Conservation (phyloP, 2,797 vertebrate genomes). For the Hozukius guyotensis region DNA sequence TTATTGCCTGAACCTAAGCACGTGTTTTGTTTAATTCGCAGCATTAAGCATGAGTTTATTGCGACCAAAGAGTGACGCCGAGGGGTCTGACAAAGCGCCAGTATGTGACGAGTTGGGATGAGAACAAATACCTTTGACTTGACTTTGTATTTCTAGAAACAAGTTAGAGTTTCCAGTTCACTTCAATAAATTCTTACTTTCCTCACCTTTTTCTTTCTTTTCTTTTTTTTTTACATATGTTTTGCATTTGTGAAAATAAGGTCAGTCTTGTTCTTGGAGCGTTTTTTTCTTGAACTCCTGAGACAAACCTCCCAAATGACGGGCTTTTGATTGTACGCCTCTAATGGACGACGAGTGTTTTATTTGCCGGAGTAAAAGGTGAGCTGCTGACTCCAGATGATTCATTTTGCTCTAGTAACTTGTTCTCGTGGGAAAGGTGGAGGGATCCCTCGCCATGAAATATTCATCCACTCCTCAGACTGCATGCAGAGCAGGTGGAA, state of each 20-base stretch:
- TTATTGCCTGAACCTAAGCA: too few species aligned
- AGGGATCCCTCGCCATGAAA: conserved; percentile 55
- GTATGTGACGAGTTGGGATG: too few species aligned
- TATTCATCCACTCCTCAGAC: conserved; percentile 43
- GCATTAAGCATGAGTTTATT: too few species aligned
- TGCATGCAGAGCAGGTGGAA: conserved; percentile 11
- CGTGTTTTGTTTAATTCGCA: too few species aligned
- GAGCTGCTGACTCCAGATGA: conserved; percentile 26
- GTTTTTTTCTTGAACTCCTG: not conserved
- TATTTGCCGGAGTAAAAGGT: conserved; percentile 22
- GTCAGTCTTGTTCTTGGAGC: not conserved
- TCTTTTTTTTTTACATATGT: too few species aligned
- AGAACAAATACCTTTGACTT: too few species aligned
- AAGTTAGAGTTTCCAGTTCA: too few species aligned
- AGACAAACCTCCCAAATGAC: not conserved
- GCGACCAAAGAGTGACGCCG: too few species aligned
- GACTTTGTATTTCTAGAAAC: too few species aligned
- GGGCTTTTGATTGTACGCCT: not conserved
- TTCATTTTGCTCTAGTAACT: conserved; percentile 21
- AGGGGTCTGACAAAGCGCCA: too few species aligned
- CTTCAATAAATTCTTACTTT: too few species aligned
- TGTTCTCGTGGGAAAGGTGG: conserved; percentile 1
- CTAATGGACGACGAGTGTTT: conserved; percentile 17
- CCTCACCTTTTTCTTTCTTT: not conserved
- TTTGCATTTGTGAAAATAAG: not conserved